These are phyloP conservation scores for Malacoctenus gilli DNA, from an alignment of 2,797 vertebrate genomes.

Conservation along the genomic window DNA sequence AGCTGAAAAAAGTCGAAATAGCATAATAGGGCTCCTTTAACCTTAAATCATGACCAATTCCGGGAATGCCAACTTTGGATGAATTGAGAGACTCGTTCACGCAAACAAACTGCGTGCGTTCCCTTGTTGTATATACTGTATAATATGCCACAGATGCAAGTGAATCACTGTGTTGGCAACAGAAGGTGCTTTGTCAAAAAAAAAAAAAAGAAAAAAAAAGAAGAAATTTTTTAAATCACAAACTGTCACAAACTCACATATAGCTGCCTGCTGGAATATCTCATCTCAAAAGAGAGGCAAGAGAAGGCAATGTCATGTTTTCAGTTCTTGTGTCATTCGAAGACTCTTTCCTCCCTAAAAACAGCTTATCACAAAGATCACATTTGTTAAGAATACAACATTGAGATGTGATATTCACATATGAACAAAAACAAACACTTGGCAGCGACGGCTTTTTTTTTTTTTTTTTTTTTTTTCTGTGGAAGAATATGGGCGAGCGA, in stretches of 20 bases:
- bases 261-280: slow-evolving; percentile 78
- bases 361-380: slow-evolving; percentile 71
- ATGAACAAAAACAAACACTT: slow-evolving; percentile 70
- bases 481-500: slow-evolving; percentile 65
- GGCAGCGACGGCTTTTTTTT: slow-evolving; percentile 63
- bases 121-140: slow-evolving; percentile 23
- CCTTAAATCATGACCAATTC: too few species aligned
- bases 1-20: too few species aligned
- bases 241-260: slow-evolving; percentile 68
- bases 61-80: slow-evolving; percentile 67
- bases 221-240: slow-evolving; percentile 44
- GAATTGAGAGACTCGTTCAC: slow-evolving; percentile 12
- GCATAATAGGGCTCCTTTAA: too few species aligned
- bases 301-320: slow-evolving; percentile 71
- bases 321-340: slow-evolving; percentile 62
- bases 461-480: too few species aligned
- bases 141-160: slow-evolving; percentile 45
- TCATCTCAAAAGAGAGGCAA: slow-evolving; percentile 56
- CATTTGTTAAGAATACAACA: slow-evolving; percentile 70
- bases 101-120: slow-evolving; percentile 25
- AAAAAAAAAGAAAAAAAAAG: too few species aligned
- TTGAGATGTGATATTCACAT: slow-evolving; percentile 76
- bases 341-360: slow-evolving; percentile 28
- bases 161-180: slow-evolving; percentile 59
- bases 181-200: slow-evolving; percentile 75